Percentiles rank a stretch among this genome's conserved stretches.
phyloP scores from a whole-genome alignment of 2,797 vertebrate species.

The Oreochromis mossambicus region DNA sequence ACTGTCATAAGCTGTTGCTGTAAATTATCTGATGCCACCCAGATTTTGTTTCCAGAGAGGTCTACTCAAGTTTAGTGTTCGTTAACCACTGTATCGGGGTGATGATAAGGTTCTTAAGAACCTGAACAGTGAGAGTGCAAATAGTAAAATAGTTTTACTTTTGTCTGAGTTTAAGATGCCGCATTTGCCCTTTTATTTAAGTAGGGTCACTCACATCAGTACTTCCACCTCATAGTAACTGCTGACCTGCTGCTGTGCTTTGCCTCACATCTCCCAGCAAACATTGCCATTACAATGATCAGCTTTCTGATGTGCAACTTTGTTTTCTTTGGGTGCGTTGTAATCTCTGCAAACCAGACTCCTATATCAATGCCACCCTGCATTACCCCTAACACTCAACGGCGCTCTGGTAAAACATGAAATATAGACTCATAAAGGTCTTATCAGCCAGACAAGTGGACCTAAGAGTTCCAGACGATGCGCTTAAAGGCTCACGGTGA shows the following conservation, averaged over 20 bases:
- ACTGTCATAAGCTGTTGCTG: background rate
- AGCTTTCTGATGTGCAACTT: slow-evolving; percentile 26
- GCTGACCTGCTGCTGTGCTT: background rate
- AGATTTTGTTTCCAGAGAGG: background rate
- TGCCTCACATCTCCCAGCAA: background rate
- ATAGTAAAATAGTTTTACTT: background rate
- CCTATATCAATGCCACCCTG: slow-evolving; percentile 49
- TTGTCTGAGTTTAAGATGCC: background rate
- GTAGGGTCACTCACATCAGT: background rate
- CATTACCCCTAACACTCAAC: slow-evolving; percentile 45
- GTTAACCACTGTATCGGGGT: background rate
- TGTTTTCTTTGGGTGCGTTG: slow-evolving; percentile 21
- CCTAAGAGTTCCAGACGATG: slow-evolving; percentile 49
- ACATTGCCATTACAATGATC: slow-evolving; percentile 10
- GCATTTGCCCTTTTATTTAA: background rate
- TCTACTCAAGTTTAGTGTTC: background rate
- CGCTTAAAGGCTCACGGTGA: slow-evolving; percentile 38
- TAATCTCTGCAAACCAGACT: slow-evolving; percentile 52
- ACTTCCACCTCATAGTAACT: too few species aligned
- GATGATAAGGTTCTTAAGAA: background rate
- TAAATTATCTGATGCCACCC: background rate
- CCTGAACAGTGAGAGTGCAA: background rate
- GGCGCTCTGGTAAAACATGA: slow-evolving; percentile 49
- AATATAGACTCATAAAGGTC: slow-evolving; percentile 56
- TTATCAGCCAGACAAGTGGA: slow-evolving; percentile 55